These are phyloP conservation scores for Ormyrus thymus DNA, from an alignment of 2,888 invertebrate species.

Conservation along the genomic window DNA sequence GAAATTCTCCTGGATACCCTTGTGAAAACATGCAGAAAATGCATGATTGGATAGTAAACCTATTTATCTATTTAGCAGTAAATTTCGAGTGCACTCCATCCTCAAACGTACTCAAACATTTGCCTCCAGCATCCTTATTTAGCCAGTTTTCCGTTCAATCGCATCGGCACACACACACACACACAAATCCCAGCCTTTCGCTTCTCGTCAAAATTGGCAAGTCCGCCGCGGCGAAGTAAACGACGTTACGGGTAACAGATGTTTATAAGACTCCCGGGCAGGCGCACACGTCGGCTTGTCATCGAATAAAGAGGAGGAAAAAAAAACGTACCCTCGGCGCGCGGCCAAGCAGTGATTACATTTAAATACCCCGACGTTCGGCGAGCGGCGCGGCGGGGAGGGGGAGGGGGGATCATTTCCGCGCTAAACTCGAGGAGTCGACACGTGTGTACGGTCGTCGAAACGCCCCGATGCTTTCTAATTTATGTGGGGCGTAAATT, in stretches of 20 bases:
- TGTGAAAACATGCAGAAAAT: too few relatives aligned
- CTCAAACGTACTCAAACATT: too few relatives aligned
- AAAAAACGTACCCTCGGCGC: constrained; percentile 4
- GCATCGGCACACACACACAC: too few relatives aligned
- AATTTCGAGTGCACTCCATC: too few relatives aligned
- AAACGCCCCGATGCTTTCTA: too few relatives aligned
- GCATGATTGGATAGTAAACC: too few relatives aligned
- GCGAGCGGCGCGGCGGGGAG: constrained; percentile 18
- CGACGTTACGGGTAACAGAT: not conserved
- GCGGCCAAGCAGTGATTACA: constrained; percentile 26
- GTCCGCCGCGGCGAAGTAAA: not conserved
- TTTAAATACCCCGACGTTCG: constrained; percentile 28
- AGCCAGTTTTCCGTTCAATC: too few relatives aligned
- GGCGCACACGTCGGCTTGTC: not conserved
- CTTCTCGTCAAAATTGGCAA: not conserved
- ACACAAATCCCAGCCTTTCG: not conserved
- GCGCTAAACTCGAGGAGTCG: constrained; percentile 17
- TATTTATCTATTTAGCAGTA: too few relatives aligned
- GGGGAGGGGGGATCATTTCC: not conserved
- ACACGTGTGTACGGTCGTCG: not conserved
- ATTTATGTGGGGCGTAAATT: too few relatives aligned
- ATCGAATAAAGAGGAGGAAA: not conserved
- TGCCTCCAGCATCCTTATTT: too few relatives aligned
- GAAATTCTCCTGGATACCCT: too few relatives aligned
- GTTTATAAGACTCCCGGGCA: not conserved